Conservation (phyloP, 2,888 invertebrate genomes). For the Schizaphis graminum region DNA sequence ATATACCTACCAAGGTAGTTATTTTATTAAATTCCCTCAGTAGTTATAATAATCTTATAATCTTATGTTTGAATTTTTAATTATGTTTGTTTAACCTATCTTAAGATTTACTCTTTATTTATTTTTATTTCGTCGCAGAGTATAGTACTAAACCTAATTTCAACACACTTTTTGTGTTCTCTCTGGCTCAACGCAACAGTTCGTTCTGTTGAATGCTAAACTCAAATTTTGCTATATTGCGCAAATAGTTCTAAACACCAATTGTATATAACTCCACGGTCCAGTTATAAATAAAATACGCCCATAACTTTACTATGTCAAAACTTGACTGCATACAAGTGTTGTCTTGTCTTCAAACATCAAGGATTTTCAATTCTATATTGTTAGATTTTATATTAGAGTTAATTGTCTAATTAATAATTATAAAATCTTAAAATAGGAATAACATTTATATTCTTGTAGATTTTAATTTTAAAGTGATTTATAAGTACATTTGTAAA, state of each 20-base stretch:
- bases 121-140: background rate
- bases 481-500: no score
- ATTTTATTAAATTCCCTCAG: background rate
- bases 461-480: no score
- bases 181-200: no score
- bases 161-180: no score
- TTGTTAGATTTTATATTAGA: no score
- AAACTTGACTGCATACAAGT: background rate
- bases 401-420: no score
- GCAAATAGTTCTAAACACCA: background rate
- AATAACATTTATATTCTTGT: no score
- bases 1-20: background rate
- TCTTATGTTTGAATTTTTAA: background rate
- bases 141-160: no score
- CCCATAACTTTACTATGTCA: background rate
- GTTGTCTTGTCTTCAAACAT: no score
- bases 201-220: no score
- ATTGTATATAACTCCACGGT: background rate
- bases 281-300: background rate
- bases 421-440: no score
- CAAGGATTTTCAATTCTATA: no score
- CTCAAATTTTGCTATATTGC: background rate
- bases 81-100: background rate
- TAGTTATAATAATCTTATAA: background rate
- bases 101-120: background rate